phyloP scores from a whole-genome alignment of 2,113 vertebrate genomes.

The Neolamprologus brichardi region DNA sequence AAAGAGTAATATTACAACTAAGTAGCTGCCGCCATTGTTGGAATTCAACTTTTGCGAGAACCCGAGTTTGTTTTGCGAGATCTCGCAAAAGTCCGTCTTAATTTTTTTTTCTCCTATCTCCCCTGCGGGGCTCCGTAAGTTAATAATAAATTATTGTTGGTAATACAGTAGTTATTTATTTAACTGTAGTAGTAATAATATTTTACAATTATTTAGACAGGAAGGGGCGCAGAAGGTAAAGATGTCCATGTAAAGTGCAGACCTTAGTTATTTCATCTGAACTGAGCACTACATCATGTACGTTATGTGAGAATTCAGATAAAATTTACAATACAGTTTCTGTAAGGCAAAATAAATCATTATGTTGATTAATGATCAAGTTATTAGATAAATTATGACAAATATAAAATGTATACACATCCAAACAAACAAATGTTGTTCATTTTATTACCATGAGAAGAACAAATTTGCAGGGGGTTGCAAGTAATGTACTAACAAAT shows the following conservation, averaged over 20 bases:
- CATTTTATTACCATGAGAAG: background rate
- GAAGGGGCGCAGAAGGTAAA: background rate
- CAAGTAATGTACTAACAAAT: background rate
- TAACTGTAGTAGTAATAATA: background rate
- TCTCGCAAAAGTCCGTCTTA: no score
- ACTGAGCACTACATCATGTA: background rate
- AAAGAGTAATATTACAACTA: no score
- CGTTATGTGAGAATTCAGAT: background rate
- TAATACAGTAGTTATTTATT: background rate
- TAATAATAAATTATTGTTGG: background rate
- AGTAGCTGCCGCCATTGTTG: no score
- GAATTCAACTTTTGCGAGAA: no score
- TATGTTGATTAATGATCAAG: no score
- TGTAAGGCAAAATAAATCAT: background rate
- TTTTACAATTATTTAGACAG: background rate
- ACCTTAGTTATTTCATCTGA: background rate
- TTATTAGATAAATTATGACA: background rate
- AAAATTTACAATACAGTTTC: background rate
- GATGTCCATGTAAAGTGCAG: background rate
- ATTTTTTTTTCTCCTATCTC: no score
- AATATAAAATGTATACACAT: background rate
- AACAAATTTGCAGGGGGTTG: background rate
- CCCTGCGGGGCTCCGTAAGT: no score
- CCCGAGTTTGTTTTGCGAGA: no score
- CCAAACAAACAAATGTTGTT: background rate